Evolutionary conservation across 2,888 invertebrate species (phyloP), one percentile per base, ranked within the genome.

Genomic region (Caenorhabditis drosophilae): DNA sequence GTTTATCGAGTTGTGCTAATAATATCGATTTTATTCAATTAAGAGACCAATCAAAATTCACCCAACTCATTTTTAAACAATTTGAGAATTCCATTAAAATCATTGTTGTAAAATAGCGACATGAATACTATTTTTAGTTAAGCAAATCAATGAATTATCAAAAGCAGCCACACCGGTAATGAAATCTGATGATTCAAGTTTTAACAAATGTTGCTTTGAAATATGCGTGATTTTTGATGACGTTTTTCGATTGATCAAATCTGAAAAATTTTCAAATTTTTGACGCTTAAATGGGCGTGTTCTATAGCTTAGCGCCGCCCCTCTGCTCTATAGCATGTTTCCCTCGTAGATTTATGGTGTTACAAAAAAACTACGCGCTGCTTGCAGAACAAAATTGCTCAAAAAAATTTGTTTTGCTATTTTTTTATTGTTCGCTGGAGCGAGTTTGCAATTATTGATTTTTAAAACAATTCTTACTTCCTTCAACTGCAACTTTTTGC

Each of bases 401-500:
- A n/a, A n/a, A n/a, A n/a, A n/a, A n/a, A n/a, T n/a, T n/a, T n/a
- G n/a, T n/a, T n/a, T n/a, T n/a, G n/a, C n/a, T n/a, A n/a, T n/a
- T n/a, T n/a, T n/a, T n/a, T n/a, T n/a, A n/a, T n/a, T n/a, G n/a
- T n/a, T n/a, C n/a, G n/a, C n/a, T n/a, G n/a, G n/a, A n/a, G n/a
- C n/a, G n/a, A n/a, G n/a, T n/a, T n/a, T 31, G 7, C 31, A 31
- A 31, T 9, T 6, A 31, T 9, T 31, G 31, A 9, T 9, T 31
- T 31, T 31, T 31, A 31, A 31, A 31, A 31, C 31, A 31, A 31
- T 31, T 31, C 31, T 27, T 15, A 72, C 71, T 66, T 41, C 59
- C 61, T 15, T 41, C 51, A n/a, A 77, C 46, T 4, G 62, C 59
- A 7, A 68, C 64, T 11, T 58, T 60, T 38, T 77, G 77, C 41